A percentile compares a stretch with the other conserved stretches of the same genome.
phyloP scores from a whole-genome alignment of 2,113 vertebrate genomes.

The Plecotus auritus region DNA sequence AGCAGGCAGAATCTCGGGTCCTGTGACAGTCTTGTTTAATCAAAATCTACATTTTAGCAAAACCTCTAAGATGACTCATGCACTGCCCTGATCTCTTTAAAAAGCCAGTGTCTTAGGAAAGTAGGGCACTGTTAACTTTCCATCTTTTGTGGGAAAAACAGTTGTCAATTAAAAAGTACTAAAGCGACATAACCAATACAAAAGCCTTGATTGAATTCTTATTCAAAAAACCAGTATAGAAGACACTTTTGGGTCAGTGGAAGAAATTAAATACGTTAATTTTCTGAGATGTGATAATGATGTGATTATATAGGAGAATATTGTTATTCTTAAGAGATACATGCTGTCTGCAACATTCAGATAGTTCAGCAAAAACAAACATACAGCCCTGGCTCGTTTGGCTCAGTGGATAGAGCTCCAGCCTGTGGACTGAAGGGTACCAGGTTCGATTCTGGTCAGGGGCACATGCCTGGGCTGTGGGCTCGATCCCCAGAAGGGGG shows the following conservation, averaged over 20 bases:
- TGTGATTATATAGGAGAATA: neutral
- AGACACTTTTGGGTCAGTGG: neutral
- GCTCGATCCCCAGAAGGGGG: no score
- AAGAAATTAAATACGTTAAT: constrained; percentile 15
- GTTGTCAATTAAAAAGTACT: neutral
- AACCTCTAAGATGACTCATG: neutral
- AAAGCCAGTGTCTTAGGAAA: neutral
- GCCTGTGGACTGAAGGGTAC: no score
- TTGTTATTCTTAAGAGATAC: neutral
- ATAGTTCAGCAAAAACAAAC: neutral
- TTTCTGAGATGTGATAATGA: constrained; percentile 16
- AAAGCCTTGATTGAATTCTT: neutral
- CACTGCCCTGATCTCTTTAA: neutral
- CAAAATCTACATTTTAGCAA: neutral
- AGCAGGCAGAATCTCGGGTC: neutral
- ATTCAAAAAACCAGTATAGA: neutral
- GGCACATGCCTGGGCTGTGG: no score
- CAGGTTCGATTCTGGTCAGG: no score
- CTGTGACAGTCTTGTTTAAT: neutral
- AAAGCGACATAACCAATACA: neutral
- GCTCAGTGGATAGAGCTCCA: no score
- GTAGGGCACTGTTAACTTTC: neutral
- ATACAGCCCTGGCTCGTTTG: no score
- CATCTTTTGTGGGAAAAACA: neutral
- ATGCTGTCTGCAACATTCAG: neutral